These are phyloP conservation scores for Heliconius hewitsoni DNA, from an alignment of 1,140 invertebrate species.

Conservation along the genomic window DNA sequence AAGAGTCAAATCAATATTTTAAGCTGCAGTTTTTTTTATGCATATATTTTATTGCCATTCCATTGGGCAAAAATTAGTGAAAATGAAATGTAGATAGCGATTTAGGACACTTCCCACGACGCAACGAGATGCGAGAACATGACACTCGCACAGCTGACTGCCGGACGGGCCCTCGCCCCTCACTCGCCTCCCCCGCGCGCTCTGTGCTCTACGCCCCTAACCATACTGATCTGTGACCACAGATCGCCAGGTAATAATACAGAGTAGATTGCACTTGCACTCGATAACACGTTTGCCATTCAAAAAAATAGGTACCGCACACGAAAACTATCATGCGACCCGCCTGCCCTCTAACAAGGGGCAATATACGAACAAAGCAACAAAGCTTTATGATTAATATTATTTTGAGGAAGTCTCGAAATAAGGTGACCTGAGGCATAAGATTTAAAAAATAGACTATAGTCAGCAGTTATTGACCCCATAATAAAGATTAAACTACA, in stretches of 20 bases:
- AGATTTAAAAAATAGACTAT: constrained; percentile 57
- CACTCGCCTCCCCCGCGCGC: constrained; percentile 48
- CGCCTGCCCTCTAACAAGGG: constrained; percentile 21
- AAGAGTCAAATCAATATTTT: constrained; percentile 30
- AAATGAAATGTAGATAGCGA: constrained; percentile 51
- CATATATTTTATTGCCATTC: constrained; percentile 43
- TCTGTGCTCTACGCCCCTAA: constrained; percentile 44
- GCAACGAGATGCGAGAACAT: constrained; percentile 62
- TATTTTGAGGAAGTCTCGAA: not conserved
- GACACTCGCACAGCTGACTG: constrained; percentile 79
- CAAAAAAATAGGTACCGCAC: constrained; percentile 29
- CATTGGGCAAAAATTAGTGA: constrained; percentile 51
- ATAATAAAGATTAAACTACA: constrained; percentile 73
- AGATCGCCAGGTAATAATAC: constrained; percentile 49
- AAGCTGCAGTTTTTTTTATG: constrained; percentile 30
- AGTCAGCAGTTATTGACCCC: constrained; percentile 78
- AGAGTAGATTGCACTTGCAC: constrained; percentile 44
- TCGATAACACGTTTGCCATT: constrained; percentile 28
- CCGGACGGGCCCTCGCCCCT: constrained; percentile 58
- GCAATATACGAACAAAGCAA: constrained; percentile 1
- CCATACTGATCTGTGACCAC: constrained; percentile 33
- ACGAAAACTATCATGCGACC: constrained; percentile 24
- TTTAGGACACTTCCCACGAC: constrained; percentile 76
- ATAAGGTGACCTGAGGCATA: constrained; percentile 16
- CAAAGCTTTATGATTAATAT: constrained; percentile 14